phyloP scores from a whole-genome alignment of 2,888 invertebrate genomes.

The Melikaiella ostensackeni region DNA sequence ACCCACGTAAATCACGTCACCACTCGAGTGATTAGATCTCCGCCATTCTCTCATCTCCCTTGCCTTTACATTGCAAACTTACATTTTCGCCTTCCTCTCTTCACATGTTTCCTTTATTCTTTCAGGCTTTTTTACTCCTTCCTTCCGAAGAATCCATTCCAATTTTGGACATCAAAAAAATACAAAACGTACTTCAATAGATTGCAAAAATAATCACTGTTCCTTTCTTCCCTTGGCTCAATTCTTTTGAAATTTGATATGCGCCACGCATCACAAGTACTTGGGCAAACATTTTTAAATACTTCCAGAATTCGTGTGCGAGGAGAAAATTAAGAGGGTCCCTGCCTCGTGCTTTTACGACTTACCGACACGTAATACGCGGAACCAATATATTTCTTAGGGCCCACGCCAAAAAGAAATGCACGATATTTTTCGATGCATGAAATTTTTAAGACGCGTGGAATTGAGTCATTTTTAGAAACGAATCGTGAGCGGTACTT shows the following conservation, averaged over 20 bases:
- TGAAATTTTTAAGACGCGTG: conserved; percentile 26
- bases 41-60: conserved; percentile 53
- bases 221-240: conserved; percentile 7
- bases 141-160: conserved; percentile 43
- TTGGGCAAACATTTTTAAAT: conserved; percentile 8
- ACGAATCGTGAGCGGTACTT: neutral
- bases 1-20: conserved; percentile 70
- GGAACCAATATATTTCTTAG: conserved; percentile 36
- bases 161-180: neutral
- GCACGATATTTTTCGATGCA: conserved; percentile 11
- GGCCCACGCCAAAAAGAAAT: conserved; percentile 19
- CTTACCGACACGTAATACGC: conserved; percentile 21
- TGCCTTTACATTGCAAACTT: conserved; percentile 28
- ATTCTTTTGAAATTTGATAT: conserved; percentile 6
- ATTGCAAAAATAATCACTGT: conserved; percentile 24
- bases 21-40: conserved; percentile 66
- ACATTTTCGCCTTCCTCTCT: neutral
- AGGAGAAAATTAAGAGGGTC: conserved; percentile 19
- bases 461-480: conserved; percentile 37
- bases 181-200: no score
- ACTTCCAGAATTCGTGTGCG: conserved; percentile 1
- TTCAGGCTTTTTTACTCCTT: neutral
- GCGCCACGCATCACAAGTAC: conserved; percentile 1
- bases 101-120: conserved; percentile 2
- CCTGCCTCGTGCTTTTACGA: conserved; percentile 8